Conservation (phyloP, 2,113 vertebrate species). For the Neolamprologus devosi region DNA sequence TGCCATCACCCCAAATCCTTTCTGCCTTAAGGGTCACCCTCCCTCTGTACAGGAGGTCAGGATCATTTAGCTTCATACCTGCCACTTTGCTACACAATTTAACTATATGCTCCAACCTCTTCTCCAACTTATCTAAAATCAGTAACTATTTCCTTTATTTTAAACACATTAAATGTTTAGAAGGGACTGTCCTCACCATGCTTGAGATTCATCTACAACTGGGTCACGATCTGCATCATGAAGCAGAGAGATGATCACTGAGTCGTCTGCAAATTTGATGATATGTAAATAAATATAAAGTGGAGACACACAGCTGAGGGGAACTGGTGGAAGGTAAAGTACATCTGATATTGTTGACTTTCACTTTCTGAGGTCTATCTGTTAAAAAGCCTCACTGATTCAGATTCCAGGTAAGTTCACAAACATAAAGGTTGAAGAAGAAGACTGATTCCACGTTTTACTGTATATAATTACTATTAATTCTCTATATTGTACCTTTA, state of each 20-base stretch:
- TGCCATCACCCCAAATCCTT: neutral
- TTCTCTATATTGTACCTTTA: neutral
- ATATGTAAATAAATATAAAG: neutral
- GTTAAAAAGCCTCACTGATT: neutral
- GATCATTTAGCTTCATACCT: neutral
- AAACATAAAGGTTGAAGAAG: neutral
- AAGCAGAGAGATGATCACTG: neutral
- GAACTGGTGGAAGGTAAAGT: neutral
- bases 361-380: neutral
- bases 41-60: neutral
- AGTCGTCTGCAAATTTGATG: fast-evolving
- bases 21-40: neutral
- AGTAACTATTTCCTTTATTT: neutral
- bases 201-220: neutral
- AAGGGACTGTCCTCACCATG: neutral
- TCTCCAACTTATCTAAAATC: neutral
- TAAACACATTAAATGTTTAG: neutral
- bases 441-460: neutral
- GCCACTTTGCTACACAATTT: neutral
- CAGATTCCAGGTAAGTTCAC: neutral
- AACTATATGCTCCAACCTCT: neutral
- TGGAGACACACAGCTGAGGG: neutral
- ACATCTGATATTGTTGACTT: neutral
- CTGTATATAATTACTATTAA: neutral
- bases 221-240: neutral